Evolutionary conservation across 2,113 vertebrate genomes (phyloP).

Genomic region (Numenius arquata): DNA sequence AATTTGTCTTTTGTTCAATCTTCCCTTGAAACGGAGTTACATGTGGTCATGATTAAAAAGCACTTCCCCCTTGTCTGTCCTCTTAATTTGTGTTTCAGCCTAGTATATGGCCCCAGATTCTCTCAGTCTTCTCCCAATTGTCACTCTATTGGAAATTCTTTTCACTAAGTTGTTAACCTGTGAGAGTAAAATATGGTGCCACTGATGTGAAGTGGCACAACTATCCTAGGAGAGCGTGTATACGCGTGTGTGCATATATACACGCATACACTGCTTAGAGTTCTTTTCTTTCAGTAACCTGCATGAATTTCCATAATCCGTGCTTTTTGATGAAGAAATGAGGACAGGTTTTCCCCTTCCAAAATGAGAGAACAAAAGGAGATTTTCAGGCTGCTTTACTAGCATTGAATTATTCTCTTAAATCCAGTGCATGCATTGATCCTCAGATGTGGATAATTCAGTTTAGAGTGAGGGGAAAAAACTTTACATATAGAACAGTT

Average conservation of each 20-base stretch:
- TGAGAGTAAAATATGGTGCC: background rate
- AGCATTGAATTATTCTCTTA: background rate
- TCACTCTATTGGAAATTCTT: background rate
- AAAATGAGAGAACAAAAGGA: background rate
- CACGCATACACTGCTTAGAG: background rate
- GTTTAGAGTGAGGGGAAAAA: background rate
- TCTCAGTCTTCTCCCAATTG: background rate
- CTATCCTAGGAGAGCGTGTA: background rate
- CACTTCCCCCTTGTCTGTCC: constrained; percentile 16
- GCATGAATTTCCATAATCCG: background rate
- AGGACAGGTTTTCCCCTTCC: background rate
- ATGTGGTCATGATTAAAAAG: constrained; percentile 58
- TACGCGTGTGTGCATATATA: rapidly evolving
- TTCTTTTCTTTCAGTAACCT: background rate
- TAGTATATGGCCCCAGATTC: background rate
- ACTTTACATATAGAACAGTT: background rate
- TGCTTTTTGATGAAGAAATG: background rate
- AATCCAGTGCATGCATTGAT: background rate
- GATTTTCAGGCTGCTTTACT: background rate
- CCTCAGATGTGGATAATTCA: background rate
- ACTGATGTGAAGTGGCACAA: background rate
- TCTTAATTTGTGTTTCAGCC: background rate
- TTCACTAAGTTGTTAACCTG: background rate
- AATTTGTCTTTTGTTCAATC: background rate
- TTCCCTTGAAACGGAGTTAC: background rate